Conservation (phyloP, 2,113 vertebrate species). For the Tetrax tetrax region DNA sequence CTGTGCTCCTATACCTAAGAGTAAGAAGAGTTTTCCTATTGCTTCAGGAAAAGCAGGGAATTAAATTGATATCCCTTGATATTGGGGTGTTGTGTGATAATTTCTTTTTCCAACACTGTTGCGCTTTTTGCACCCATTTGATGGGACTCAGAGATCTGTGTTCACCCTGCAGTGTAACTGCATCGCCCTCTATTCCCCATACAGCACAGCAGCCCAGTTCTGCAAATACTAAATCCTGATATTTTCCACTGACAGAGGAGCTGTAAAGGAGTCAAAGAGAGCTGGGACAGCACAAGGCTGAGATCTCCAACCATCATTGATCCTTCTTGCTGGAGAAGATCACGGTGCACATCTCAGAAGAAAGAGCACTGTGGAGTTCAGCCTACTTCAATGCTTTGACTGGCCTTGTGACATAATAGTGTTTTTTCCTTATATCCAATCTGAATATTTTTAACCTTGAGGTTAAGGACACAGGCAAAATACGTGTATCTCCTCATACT, state of each 20-base stretch:
- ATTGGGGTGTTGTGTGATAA: accelerated
- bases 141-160: not conserved
- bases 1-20: not conserved
- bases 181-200: not conserved
- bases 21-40: not conserved
- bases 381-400: not conserved
- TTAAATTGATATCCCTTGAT: not conserved
- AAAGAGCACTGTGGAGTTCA: not conserved
- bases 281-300: not conserved
- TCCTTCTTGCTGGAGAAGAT: not conserved
- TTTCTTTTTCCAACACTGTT: not conserved
- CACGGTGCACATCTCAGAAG: not conserved
- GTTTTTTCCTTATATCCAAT: not conserved
- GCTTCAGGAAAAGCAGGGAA: not conserved
- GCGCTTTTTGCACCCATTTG: not conserved
- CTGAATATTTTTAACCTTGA: not conserved
- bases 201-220: not conserved
- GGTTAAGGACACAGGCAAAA: not conserved
- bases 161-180: not conserved
- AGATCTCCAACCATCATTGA: not conserved
- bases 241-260: not conserved
- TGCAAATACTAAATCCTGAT: not conserved
- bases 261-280: not conserved
- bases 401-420: not conserved
- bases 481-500: not conserved